These are phyloP conservation scores for Chrysodeixis includens DNA, from an alignment of 2,888 invertebrate species.

Conservation along the genomic window DNA sequence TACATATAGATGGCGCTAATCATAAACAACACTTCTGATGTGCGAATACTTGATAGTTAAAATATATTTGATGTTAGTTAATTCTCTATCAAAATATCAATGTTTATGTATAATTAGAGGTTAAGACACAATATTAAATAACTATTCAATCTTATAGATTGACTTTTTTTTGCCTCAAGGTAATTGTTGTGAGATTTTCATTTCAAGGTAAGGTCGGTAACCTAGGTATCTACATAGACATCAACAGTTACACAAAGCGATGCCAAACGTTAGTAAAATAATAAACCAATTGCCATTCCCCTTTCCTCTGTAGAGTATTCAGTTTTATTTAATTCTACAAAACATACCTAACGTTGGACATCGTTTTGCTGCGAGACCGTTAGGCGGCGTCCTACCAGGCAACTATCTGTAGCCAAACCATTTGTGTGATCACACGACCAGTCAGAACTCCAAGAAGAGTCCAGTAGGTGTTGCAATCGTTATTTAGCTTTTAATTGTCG, in stretches of 20 bases:
- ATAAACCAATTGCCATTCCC: not conserved
- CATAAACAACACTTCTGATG: slow-evolving; percentile 38
- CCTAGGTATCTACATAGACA: not conserved
- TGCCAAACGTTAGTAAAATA: not conserved
- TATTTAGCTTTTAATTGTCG: no score
- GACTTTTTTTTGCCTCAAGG: slow-evolving; percentile 17
- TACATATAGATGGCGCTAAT: slow-evolving; percentile 58
- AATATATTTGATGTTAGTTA: slow-evolving; percentile 6
- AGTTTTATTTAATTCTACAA: not conserved
- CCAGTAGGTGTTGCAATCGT: no score
- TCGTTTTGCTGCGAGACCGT: slow-evolving; percentile 8
- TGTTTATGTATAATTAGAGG: not conserved
- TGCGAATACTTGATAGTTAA: slow-evolving; percentile 33
- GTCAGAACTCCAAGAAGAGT: no score
- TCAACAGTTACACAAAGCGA: not conserved
- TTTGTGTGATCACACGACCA: no score
- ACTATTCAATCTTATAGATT: slow-evolving; percentile 29
- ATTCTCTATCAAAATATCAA: slow-evolving; percentile 6
- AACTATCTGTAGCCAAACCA: no score
- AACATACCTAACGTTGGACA: slow-evolving; percentile 19
- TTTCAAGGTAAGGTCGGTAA: not conserved
- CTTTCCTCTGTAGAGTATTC: not conserved
- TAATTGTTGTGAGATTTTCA: slow-evolving; percentile 12
- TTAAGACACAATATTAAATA: not conserved
- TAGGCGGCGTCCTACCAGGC: not conserved